Conservation (phyloP, 2,888 invertebrate species). For the Epinotia bilunana region DNA sequence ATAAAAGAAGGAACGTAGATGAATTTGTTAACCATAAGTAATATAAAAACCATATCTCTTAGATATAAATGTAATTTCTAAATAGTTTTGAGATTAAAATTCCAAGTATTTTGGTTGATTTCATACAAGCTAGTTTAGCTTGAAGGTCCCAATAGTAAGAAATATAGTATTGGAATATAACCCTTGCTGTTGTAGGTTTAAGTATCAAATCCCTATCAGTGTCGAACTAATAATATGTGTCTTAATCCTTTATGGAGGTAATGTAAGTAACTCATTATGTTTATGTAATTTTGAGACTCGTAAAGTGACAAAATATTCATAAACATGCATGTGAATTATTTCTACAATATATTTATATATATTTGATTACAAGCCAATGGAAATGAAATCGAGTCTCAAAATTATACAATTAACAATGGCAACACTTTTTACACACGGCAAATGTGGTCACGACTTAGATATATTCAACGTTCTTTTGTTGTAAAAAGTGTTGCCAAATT, state of each 20-base stretch:
- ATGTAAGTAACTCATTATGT: constrained; percentile 36
- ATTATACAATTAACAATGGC: constrained; percentile 15
- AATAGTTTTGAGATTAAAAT: background rate
- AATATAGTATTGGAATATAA: constrained; percentile 25
- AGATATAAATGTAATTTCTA: background rate
- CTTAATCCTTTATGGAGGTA: constrained; percentile 39
- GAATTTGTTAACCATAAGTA: background rate
- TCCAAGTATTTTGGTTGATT: constrained; percentile 21
- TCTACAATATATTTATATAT: background rate
- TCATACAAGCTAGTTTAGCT: constrained; percentile 22
- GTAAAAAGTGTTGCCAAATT: constrained; percentile 1
- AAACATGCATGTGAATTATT: background rate
- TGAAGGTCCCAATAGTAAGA: constrained; percentile 45
- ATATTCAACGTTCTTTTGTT: background rate
- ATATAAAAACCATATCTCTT: background rate
- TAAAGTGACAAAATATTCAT: background rate
- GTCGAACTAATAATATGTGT: constrained; percentile 47
- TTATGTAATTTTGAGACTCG: constrained; percentile 36
- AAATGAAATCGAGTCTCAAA: constrained; percentile 20
- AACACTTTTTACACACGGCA: constrained; percentile 18
- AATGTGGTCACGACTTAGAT: no score
- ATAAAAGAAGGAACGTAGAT: no score
- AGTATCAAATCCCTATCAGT: constrained; percentile 40
- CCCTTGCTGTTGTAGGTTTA: constrained; percentile 38
- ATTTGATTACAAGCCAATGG: background rate